Percentiles rank a stretch among this genome's conserved stretches.
Evolutionary conservation across 2,797 vertebrate genomes (phyloP).

Genomic region (Australoheros facetus): DNA sequence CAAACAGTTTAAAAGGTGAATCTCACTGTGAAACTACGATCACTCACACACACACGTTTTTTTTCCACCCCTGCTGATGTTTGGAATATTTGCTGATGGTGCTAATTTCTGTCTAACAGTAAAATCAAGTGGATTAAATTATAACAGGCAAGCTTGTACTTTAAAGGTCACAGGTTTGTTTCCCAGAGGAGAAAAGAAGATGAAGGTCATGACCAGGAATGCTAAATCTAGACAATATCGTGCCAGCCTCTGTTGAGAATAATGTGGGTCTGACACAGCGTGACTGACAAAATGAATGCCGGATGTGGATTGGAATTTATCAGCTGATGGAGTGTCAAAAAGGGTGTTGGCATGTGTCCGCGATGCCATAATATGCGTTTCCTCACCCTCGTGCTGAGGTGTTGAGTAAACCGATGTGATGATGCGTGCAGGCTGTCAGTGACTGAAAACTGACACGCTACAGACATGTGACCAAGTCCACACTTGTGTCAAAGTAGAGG

Average conservation of each 20-base stretch:
- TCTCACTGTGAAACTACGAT: neutral
- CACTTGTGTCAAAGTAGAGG: neutral
- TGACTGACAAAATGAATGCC: neutral
- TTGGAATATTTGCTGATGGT: neutral
- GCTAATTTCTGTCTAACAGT: neutral
- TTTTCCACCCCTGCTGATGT: neutral
- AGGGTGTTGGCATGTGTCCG: neutral
- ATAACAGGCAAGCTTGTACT: neutral
- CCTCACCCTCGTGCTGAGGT: slow-evolving; percentile 42
- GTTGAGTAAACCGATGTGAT: slow-evolving; percentile 54
- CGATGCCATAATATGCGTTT: slow-evolving; percentile 16
- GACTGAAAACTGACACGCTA: neutral
- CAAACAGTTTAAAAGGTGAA: slow-evolving; percentile 95
- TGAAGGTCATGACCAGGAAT: neutral
- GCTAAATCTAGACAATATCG: neutral
- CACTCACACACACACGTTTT: rapidly evolving
- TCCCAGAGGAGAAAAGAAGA: neutral
- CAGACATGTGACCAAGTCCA: neutral
- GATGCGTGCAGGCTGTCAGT: slow-evolving; percentile 11
- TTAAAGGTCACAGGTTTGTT: neutral
- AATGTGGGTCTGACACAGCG: neutral
- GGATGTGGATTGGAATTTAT: neutral
- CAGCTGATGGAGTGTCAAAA: neutral
- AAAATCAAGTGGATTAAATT: neutral
- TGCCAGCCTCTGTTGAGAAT: neutral